Percentiles rank a stretch among this genome's conserved stretches.
Conservation (phyloP, 2,113 vertebrate genomes). For the human region DNA sequence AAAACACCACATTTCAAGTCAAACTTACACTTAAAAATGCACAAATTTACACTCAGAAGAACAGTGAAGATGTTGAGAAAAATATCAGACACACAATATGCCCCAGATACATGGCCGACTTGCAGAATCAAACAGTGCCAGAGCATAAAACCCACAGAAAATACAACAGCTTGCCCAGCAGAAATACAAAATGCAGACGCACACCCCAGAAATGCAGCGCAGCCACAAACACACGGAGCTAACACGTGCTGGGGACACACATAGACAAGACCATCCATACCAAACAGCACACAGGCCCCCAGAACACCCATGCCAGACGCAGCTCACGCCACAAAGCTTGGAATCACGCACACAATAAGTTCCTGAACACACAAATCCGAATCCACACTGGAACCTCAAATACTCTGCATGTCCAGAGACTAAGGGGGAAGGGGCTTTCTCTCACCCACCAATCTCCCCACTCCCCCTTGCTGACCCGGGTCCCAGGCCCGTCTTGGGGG, state of each 20-base stretch:
- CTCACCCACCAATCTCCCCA: background rate
- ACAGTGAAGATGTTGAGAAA: background rate
- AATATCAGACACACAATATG: background rate
- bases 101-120: background rate
- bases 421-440: background rate
- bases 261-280: background rate
- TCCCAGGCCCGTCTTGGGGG: background rate
- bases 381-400: background rate
- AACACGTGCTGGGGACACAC: background rate
- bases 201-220: background rate
- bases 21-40: background rate
- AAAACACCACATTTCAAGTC: background rate
- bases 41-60: background rate
- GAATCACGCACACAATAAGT: background rate
- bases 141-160: background rate
- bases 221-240: background rate
- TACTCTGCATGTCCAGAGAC: background rate
- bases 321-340: background rate
- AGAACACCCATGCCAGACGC: background rate
- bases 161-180: background rate
- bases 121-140: background rate
- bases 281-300: background rate
- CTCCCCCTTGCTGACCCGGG: background rate
- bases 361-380: background rate
- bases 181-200: background rate